phyloP scores from a whole-genome alignment of 1,140 invertebrate genomes.

The Philotrypesis tridentata region DNA sequence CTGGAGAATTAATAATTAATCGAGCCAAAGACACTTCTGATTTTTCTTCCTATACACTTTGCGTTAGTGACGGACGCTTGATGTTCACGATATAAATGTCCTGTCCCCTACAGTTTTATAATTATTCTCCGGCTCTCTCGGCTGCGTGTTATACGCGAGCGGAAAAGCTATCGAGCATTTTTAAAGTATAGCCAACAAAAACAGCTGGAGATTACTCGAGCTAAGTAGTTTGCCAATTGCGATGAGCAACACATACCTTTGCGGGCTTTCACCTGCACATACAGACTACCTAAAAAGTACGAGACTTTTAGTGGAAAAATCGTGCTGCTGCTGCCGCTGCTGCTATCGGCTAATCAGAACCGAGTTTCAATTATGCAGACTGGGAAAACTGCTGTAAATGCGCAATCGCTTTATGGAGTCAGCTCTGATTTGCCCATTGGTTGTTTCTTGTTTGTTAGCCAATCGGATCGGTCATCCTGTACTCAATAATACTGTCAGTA shows the following conservation, averaged over 20 bases:
- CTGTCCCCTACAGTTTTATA: not conserved
- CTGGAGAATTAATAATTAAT: conserved; percentile 17
- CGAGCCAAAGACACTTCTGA: not conserved
- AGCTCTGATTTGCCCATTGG: too few relatives aligned
- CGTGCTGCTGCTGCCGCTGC: too few relatives aligned
- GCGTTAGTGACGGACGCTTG: not conserved
- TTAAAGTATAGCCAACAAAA: not conserved
- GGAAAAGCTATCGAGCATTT: not conserved
- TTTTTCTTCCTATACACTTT: not conserved
- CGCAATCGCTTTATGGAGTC: not conserved
- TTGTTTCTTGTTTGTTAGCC: too few relatives aligned
- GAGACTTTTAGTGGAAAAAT: not conserved
- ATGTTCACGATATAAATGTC: not conserved
- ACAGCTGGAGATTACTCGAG: not conserved
- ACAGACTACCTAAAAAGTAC: not conserved
- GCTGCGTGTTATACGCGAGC: too few relatives aligned
- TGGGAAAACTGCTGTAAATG: not conserved
- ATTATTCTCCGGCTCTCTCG: not conserved
- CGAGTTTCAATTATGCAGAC: not conserved
- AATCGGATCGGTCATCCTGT: too few relatives aligned
- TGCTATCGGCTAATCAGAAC: not conserved
- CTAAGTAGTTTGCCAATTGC: too few relatives aligned
- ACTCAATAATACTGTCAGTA: too few relatives aligned
- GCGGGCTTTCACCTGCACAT: too few relatives aligned
- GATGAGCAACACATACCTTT: too few relatives aligned